Conservation (phyloP, 2,113 vertebrate species). For the Limnothrissa miodon region DNA sequence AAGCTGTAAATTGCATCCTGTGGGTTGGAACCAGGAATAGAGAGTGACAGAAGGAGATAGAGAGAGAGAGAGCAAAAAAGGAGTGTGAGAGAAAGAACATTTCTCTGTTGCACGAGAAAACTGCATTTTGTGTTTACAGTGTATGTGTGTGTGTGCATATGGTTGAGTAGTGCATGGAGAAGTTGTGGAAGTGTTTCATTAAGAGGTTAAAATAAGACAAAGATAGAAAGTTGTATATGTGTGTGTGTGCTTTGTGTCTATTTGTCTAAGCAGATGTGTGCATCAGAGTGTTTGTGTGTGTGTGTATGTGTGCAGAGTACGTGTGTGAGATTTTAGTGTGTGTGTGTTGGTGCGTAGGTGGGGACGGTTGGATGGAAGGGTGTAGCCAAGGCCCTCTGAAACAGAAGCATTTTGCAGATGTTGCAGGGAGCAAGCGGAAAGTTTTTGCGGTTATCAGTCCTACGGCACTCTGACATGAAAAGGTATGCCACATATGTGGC, state of each 20-base stretch:
- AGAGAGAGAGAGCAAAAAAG: background rate
- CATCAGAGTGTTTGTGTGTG: slow-evolving; percentile 22
- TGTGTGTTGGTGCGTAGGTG: slow-evolving; percentile 50
- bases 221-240: background rate
- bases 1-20: slow-evolving; percentile 16
- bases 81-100: background rate
- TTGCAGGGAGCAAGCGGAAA: slow-evolving; percentile 81
- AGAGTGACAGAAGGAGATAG: background rate
- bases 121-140: too few species aligned
- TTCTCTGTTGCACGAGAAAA: too few species aligned
- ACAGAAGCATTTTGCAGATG: slow-evolving; percentile 84
- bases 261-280: slow-evolving; percentile 10
- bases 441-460: slow-evolving; percentile 77
- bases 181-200: background rate
- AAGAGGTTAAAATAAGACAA: background rate
- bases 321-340: slow-evolving; percentile 44
- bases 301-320: slow-evolving; percentile 33
- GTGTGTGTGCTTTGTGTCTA: slow-evolving; percentile 30
- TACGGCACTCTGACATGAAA: slow-evolving; percentile 61
- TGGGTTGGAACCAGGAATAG: background rate
- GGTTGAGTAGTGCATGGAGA: background rate
- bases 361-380: slow-evolving; percentile 46
- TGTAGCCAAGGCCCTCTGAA: slow-evolving; percentile 70
- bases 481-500: slow-evolving; percentile 66
- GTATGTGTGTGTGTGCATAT: background rate